phyloP scores from a whole-genome alignment of 1,140 invertebrate genomes.

The Anoplolepis gracilipes region DNA sequence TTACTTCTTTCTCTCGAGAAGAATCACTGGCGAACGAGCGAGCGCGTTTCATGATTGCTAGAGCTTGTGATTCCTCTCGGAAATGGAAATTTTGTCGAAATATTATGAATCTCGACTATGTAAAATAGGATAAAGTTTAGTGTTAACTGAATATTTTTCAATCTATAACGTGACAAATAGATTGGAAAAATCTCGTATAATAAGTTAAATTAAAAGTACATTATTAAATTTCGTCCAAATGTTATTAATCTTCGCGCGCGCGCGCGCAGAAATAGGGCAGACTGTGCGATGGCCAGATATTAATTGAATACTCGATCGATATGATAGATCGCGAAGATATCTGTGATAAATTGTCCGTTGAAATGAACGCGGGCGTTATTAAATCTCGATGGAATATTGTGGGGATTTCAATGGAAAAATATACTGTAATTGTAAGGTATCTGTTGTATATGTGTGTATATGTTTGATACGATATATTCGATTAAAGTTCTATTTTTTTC shows the following conservation, averaged over 20 bases:
- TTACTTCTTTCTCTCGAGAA: slow-evolving; percentile 13
- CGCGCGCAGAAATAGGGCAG: neutral
- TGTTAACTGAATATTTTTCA: slow-evolving; percentile 55
- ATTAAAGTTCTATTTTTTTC: neutral
- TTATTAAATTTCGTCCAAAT: slow-evolving; percentile 48
- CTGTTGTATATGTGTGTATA: too few species aligned
- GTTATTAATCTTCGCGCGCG: slow-evolving; percentile 35
- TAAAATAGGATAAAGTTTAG: slow-evolving; percentile 37
- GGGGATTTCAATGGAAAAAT: neutral
- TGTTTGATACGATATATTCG: neutral
- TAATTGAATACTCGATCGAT: slow-evolving; percentile 47
- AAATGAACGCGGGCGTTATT: slow-evolving; percentile 34
- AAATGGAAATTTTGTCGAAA: slow-evolving; percentile 56
- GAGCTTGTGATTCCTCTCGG: slow-evolving; percentile 40
- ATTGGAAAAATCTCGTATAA: slow-evolving; percentile 20
- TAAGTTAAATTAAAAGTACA: slow-evolving; percentile 33
- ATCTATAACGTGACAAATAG: slow-evolving; percentile 25
- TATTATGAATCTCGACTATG: slow-evolving; percentile 44
- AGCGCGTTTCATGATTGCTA: slow-evolving; percentile 48
- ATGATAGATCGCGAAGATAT: slow-evolving; percentile 49
- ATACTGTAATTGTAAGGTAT: neutral
- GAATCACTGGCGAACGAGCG: slow-evolving; percentile 27
- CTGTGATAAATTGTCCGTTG: slow-evolving; percentile 39
- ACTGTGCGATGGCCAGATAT: slow-evolving; percentile 13
- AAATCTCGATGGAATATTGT: slow-evolving; percentile 33